A percentile compares a stretch with the other conserved stretches of the same genome.
Evolutionary conservation across 2,888 invertebrate species (phyloP).

Genomic region (Drosophila birchii): DNA sequence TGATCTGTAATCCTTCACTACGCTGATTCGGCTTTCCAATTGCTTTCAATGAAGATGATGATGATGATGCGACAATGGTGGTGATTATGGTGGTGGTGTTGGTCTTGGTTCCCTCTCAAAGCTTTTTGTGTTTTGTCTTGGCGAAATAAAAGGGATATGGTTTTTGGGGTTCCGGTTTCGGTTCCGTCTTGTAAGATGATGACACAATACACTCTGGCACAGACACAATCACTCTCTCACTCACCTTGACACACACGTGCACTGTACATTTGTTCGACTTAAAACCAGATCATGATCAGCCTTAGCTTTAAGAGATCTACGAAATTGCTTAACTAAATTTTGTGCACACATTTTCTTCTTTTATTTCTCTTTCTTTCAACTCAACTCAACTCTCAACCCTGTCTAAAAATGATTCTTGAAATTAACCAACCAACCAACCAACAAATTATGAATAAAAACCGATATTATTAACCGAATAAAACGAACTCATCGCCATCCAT

Average conservation of each 20-base stretch:
- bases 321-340: slow-evolving; percentile 76
- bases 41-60: slow-evolving; percentile 5
- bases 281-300: slow-evolving; percentile 47
- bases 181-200: slow-evolving; percentile 3
- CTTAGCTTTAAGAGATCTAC: slow-evolving; percentile 57
- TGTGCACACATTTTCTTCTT: slow-evolving; percentile 78
- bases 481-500: slow-evolving; percentile 51
- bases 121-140: slow-evolving; percentile 41
- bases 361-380: slow-evolving; percentile 74
- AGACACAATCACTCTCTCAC: slow-evolving; percentile 9
- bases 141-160: slow-evolving; percentile 13
- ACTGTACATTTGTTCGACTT: slow-evolving; percentile 40
- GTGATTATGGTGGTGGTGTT: slow-evolving; percentile 32
- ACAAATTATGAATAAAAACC: neutral
- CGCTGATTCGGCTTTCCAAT: slow-evolving; percentile 31
- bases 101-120: slow-evolving; percentile 38
- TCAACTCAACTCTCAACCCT: slow-evolving; percentile 59
- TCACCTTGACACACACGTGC: slow-evolving; percentile 16
- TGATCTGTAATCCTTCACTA: slow-evolving; percentile 26
- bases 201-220: slow-evolving; percentile 10
- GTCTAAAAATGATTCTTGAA: slow-evolving; percentile 53
- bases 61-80: slow-evolving; percentile 19
- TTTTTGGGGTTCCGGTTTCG: slow-evolving; percentile 10
- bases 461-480: slow-evolving; percentile 44
- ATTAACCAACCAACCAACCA: slow-evolving; percentile 49